phyloP scores from a whole-genome alignment of 2,113 vertebrate genomes.

The Plestiodon gilberti region DNA sequence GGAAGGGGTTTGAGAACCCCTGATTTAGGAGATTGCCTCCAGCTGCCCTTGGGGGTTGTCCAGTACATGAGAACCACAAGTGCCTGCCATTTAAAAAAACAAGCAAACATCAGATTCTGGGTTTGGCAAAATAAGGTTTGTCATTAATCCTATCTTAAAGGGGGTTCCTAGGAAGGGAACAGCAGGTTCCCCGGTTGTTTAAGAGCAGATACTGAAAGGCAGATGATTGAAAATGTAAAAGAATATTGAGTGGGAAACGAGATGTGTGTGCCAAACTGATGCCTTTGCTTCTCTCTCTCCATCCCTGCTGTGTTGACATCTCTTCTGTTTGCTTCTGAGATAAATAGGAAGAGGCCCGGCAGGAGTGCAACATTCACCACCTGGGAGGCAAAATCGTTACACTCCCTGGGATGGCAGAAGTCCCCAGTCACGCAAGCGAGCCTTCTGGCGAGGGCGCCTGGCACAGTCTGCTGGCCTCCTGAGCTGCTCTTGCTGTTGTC shows the following conservation, averaged over 20 bases:
- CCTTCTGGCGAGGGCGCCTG: constrained; percentile 27
- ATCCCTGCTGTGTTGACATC: constrained; percentile 49
- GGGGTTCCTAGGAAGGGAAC: constrained; percentile 34
- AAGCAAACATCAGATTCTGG: neutral
- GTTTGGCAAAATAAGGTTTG: constrained; percentile 39
- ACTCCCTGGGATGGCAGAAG: constrained; percentile 9
- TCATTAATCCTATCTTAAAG: constrained; percentile 24
- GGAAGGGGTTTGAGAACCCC: too few species aligned
- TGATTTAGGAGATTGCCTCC: neutral
- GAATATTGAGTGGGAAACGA: constrained; percentile 55
- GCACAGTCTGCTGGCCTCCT: constrained; percentile 13
- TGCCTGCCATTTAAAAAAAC: constrained; percentile 21
- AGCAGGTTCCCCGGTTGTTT: constrained; percentile 37
- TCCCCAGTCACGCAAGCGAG: constrained; percentile 28
- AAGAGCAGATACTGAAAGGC: constrained; percentile 54
- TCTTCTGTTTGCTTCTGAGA: constrained; percentile 37
- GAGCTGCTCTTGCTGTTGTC: constrained; percentile 1
- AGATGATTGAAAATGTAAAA: constrained; percentile 66
- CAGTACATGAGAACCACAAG: neutral
- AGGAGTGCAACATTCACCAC: constrained; percentile 4
- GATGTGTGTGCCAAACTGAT: constrained; percentile 30
- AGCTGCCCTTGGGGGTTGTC: neutral
- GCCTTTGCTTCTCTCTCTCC: constrained; percentile 34
- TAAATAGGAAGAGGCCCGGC: constrained; percentile 24
- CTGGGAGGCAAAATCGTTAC: constrained; percentile 42